These are phyloP conservation scores for Branchinecta lynchi DNA, from an alignment of 1,140 invertebrate species.

Conservation along the genomic window DNA sequence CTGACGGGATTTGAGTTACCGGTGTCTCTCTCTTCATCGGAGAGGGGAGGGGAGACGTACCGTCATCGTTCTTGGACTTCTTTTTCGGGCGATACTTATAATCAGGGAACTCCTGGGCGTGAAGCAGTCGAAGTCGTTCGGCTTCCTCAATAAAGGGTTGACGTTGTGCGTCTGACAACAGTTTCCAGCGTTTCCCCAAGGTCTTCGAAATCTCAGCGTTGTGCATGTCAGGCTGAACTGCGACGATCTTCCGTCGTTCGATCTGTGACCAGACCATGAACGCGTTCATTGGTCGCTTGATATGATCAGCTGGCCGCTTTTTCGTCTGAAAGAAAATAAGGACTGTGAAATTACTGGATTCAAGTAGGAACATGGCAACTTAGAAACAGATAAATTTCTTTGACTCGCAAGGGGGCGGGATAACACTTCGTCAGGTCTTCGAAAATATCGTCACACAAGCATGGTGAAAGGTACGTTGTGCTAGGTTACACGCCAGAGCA, in stretches of 20 bases:
- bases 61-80: slow-evolving; percentile 48
- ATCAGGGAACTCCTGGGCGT: slow-evolving; percentile 88
- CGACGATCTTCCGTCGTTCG: slow-evolving; percentile 70
- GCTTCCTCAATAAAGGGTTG: slow-evolving; percentile 88
- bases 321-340: neutral
- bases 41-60: slow-evolving; percentile 27
- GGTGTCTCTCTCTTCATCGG: slow-evolving; percentile 20
- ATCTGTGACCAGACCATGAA: slow-evolving; percentile 78
- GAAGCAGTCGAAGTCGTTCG: slow-evolving; percentile 68
- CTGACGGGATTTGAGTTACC: slow-evolving; percentile 17
- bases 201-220: slow-evolving; percentile 90
- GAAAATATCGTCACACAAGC: too few relatives aligned
- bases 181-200: slow-evolving; percentile 46
- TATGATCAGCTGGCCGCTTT: slow-evolving; percentile 37
- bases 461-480: too few relatives aligned
- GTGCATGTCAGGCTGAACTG: slow-evolving; percentile 94
- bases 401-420: too few relatives aligned
- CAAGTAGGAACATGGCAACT: too few relatives aligned
- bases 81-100: slow-evolving; percentile 94
- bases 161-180: slow-evolving; percentile 65
- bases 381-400: too few relatives aligned
- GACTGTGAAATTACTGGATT: too few relatives aligned
- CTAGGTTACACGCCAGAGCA: too few relatives aligned
- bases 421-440: too few relatives aligned
- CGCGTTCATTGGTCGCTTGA: slow-evolving; percentile 72